Conservation (phyloP, 2,113 vertebrate genomes). For the Psilopsiagon aymara region DNA sequence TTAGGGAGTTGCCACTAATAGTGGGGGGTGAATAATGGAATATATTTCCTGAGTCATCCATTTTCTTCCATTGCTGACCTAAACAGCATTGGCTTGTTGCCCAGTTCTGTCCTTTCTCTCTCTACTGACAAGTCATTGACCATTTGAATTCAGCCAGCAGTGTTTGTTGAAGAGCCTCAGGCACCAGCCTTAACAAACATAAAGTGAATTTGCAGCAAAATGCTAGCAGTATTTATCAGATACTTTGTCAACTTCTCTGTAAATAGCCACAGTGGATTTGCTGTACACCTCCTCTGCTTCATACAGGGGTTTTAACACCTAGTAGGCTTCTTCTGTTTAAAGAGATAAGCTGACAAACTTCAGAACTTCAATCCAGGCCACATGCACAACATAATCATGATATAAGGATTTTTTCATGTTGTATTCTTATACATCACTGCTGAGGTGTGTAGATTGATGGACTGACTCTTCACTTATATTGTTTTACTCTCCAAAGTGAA, state of each 20-base stretch:
- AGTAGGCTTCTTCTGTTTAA: not conserved
- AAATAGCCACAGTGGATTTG: not conserved
- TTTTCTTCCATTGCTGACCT: not conserved
- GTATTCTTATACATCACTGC: not conserved
- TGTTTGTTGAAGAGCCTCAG: not conserved
- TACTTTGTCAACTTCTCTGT: not conserved
- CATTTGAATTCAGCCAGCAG: not conserved
- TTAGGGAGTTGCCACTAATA: not conserved
- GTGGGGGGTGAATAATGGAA: not conserved
- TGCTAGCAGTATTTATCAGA: not conserved
- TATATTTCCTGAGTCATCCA: accelerated
- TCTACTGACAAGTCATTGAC: accelerated
- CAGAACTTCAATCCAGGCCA: not conserved
- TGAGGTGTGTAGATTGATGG: not conserved
- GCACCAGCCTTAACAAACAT: not conserved
- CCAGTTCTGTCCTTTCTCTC: not conserved
- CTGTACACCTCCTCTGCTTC: not conserved
- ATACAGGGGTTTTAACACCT: not conserved
- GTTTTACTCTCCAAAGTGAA: not conserved
- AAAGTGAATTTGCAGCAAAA: not conserved
- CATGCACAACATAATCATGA: accelerated
- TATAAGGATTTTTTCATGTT: not conserved
- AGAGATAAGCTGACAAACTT: not conserved
- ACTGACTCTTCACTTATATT: not conserved
- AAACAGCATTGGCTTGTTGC: not conserved